Conservation (phyloP, 2,113 vertebrate species). For the Platanista minor region DNA sequence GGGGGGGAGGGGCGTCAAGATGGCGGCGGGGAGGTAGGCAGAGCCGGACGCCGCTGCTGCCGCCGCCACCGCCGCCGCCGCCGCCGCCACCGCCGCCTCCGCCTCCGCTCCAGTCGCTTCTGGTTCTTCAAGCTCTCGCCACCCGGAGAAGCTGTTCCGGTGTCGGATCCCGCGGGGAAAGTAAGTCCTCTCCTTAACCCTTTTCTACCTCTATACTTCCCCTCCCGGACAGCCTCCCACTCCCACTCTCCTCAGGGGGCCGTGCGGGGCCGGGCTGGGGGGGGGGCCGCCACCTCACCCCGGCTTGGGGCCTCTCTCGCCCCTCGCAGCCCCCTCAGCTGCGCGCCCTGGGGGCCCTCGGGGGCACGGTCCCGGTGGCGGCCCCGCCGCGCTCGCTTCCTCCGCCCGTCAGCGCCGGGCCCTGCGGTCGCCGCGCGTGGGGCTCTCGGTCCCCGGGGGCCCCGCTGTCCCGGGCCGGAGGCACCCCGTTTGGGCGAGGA, state of each 20-base stretch:
- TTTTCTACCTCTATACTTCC: neutral
- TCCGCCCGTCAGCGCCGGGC: neutral
- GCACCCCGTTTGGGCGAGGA: neutral
- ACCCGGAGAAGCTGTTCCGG: neutral
- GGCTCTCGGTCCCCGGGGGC: neutral
- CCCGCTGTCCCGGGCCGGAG: slow-evolving; percentile 9
- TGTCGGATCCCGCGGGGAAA: slow-evolving; percentile 46
- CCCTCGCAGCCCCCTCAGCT: neutral
- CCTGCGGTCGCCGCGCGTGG: neutral
- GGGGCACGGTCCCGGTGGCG: neutral
- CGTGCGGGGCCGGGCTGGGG: slow-evolving; percentile 44
- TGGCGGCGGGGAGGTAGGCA: slow-evolving; percentile 91
- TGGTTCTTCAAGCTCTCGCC: neutral
- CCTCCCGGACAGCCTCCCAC: slow-evolving; percentile 59
- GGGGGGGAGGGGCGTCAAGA: slow-evolving; percentile 88
- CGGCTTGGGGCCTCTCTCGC: neutral
- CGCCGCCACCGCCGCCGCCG: slow-evolving; percentile 20
- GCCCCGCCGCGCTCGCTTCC: neutral
- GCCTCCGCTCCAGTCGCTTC: slow-evolving; percentile 45
- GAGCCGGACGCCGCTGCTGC: slow-evolving; percentile 80
- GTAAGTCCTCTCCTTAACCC: slow-evolving; percentile 59
- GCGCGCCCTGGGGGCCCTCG: neutral
- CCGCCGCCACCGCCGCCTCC: neutral
- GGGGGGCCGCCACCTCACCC: neutral
- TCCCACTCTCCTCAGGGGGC: slow-evolving; percentile 55